Base-by-base conservation (phyloP, 2,113 vertebrate genomes). In the Anseranas semipalmata region DNA sequence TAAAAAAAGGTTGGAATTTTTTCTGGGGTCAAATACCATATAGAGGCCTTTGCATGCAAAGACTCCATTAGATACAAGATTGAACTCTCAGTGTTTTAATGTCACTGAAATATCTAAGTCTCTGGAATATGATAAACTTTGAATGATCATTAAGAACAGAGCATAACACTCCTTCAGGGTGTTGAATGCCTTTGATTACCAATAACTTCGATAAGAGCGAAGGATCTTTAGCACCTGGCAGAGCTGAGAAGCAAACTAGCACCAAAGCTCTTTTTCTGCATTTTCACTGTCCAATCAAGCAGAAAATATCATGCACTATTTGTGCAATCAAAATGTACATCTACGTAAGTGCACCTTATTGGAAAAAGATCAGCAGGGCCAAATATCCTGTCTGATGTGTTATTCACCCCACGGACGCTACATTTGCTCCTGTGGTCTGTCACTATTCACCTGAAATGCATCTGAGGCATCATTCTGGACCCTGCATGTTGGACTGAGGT, bases 321-420 rank as follows among this genome's bases (percentile, higher is more conserved):
- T 58, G 67, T 56, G 13, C 53, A 68, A 28, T 43, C 52, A 14
- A 56, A 46, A 37, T 15, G 9, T 35, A 27, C 56, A 22, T 15
- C 43, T 4, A 3, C 28, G 53, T 39, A 73, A 46, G n/a, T 7
- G 15, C 50, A 67, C 33, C 27, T 53, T 30, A 9, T 13, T 82
- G 58, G 58, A 50, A 75, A 33, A 15, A 56, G 45, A 33, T 15
- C 4, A 3, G 22, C 30, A 24, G 67, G n/a, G 58, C 7, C 60
- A 30, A 66, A 50, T 65, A 16, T 48, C 53, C n/a, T 37, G 22
- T 25, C 43, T 46, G 83, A 45, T 2, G 3, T 7, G 6, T 46
- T 65, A 6, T 25, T 67, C 78, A 32, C 17, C 21, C 43, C 21
- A 5, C 0, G 5, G 33, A 14, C 0, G 0, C n/a, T 28, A 0